Evolutionary conservation across 2,797 vertebrate species (phyloP), one percentile per base, ranked within the genome.

Genomic region (Lepilemur ruficaudatus): DNA sequence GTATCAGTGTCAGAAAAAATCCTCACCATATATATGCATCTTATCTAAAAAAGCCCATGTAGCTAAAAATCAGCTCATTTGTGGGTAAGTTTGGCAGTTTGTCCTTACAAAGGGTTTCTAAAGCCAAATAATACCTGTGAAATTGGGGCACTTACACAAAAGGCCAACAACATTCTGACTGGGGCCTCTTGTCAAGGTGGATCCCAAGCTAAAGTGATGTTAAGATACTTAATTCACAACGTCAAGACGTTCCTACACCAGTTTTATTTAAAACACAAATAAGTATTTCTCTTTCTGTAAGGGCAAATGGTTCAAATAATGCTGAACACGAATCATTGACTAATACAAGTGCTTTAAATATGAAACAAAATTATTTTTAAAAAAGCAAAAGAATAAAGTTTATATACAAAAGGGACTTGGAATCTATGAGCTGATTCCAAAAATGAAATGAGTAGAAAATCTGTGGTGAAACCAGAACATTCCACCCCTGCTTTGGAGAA

Each of bases 281-380:
- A 96, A 90, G 88, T 94, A 96, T 93, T 96, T 97, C 75, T 95
- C 85, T 97, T 92, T 97, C 79, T 57, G 76, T 83, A 57, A 67
- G 38, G 91, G 35, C 93, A 93, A 97, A 97, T 95, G 92, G 91
- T 73, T 96, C 96, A 87, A 91, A 97, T 94, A 93, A 92, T 79
- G 85, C n/a, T 52, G 92, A 96, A 95, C 93, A 96, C 63, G 28
- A 95, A 86, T 97, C 96, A 92, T 43, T 94, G 97, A 96, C 92
- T 96, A 97, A 98, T 97, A 98, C 98, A 97, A 94, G 93, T 96
- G 79, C 94, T 97, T 98, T 98, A 98, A 98, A 98, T 98, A 98
- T 86, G 98, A 97, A 98, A 98, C 97, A 98, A 94, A 98, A 78
- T 84, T 95, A 83, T 91, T 96, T 95, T 95, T 91, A 28, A 79